Conservation (phyloP, 2,113 vertebrate genomes). For the Megaceryle maxima region DNA sequence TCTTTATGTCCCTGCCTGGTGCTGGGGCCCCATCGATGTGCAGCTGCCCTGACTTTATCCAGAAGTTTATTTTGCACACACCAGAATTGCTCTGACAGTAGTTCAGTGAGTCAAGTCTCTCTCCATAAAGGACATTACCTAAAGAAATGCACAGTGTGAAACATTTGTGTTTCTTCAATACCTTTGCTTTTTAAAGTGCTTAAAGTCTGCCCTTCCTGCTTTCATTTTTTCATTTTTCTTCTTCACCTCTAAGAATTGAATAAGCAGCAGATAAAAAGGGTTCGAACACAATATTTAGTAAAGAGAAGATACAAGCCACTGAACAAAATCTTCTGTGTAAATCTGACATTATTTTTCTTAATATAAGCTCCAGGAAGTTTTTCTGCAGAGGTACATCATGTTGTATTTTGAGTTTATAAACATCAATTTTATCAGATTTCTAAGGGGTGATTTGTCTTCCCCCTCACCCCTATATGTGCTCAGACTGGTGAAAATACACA, state of each 20-base stretch:
- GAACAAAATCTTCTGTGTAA: neutral
- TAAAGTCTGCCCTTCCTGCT: neutral
- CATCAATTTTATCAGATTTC: neutral
- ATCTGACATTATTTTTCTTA: neutral
- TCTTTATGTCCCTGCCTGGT: neutral
- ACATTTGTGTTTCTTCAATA: neutral
- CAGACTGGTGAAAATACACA: neutral
- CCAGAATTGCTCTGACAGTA: too few relatives aligned
- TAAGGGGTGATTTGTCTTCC: neutral
- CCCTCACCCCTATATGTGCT: fast-evolving
- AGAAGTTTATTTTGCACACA: neutral
- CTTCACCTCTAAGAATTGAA: neutral
- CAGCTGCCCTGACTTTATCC: neutral
- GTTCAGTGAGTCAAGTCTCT: neutral
- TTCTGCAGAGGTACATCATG: neutral
- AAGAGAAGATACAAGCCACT: neutral
- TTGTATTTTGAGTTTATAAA: neutral
- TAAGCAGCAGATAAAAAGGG: neutral
- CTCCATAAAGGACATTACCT: neutral
- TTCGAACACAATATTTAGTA: neutral
- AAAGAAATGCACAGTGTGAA: neutral
- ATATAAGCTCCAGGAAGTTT: neutral
- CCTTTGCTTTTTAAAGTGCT: neutral
- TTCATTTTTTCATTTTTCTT: neutral
- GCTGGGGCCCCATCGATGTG: neutral